Base-by-base conservation (phyloP, 2,797 vertebrate genomes). In the Pseudomugil gertrudae region DNA sequence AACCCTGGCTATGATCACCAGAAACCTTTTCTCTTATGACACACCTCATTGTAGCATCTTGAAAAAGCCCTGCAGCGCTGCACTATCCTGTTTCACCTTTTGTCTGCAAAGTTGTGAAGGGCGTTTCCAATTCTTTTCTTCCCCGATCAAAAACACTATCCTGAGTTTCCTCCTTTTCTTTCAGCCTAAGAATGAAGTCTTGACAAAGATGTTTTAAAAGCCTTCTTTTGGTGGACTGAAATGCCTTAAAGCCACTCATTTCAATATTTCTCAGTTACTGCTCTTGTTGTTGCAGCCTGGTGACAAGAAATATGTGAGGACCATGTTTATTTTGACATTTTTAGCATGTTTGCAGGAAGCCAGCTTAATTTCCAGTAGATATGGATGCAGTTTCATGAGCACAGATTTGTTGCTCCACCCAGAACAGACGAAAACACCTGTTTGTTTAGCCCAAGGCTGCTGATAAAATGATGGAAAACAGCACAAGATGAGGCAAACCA, bases 121-220 rank as follows among this genome's bases (percentile, higher is more conserved):
- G 91, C 79, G 90, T 92, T 92, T 91, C 86, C 88, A 78, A 75
- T 72, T 79, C 92, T 92, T 91, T 93, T 93, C 89, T 92, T 90
- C 84, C 78, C 78, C 87, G 72, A 88, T 91, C 86, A 89, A 90
- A 91, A 92, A 90, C 88, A 90, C 84, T 87, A 83, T 90, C 88
- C 88, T 55, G 71, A 80, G 84, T 88, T 90, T 91, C 90, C 87
- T 87, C 69, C 81, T 86, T 76, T 87, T 87, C 82, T 88, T 92
- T 91, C 78, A 87, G 57, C 59, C 68, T 69, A 57, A 75, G 50
- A 85, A 85, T 71, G 74, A 80, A 74, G 61, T 63, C 84, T 69
- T 87, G 86, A 92, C 72, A 88, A 81, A 86, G 78, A 81, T 80
- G 69, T 82, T 87, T 74, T 82, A 11, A 69, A 74, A 78, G 57